Evolutionary conservation across 1,140 invertebrate species (phyloP).

Genomic region (Drosophila varians): DNA sequence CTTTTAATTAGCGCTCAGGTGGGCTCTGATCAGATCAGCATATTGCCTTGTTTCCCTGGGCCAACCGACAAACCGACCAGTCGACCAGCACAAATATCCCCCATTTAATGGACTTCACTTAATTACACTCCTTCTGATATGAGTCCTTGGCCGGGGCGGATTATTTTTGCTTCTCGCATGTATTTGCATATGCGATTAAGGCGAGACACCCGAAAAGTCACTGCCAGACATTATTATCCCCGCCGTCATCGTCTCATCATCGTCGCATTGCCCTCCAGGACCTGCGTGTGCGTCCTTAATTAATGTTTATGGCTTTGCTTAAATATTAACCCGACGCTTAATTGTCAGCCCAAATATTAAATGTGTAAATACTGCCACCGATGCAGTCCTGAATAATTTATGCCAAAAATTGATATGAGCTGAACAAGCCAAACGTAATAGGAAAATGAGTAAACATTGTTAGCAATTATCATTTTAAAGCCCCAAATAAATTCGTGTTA

Average conservation of each 20-base stretch:
- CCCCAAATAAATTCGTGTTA: neutral
- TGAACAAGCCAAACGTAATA: conserved; percentile 29
- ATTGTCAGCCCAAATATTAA: conserved; percentile 65
- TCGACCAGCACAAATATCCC: conserved; percentile 7
- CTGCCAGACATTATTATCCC: conserved; percentile 33
- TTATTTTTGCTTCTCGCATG: conserved; percentile 4
- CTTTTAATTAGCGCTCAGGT: conserved; percentile 45
- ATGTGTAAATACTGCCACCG: conserved; percentile 23
- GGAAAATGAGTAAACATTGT: conserved; percentile 38
- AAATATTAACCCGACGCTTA: conserved; percentile 56
- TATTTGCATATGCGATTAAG: conserved; percentile 37
- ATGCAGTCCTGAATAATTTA: conserved; percentile 52
- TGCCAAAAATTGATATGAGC: conserved; percentile 44
- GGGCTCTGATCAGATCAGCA: conserved; percentile 19
- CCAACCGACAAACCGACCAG: neutral
- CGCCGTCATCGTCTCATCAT: conserved; percentile 17
- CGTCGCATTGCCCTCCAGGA: neutral
- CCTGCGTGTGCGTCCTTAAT: conserved; percentile 39
- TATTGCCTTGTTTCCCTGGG: neutral
- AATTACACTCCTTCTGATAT: conserved; percentile 41
- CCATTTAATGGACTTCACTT: conserved; percentile 44
- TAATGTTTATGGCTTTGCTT: conserved; percentile 55
- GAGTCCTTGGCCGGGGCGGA: neutral
- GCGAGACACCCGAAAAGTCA: conserved; percentile 14
- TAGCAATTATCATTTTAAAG: conserved; percentile 13